phyloP scores from a whole-genome alignment of 30 jellyfish, hydroid and myxozoan species.

The Cassiopea xamachana region DNA sequence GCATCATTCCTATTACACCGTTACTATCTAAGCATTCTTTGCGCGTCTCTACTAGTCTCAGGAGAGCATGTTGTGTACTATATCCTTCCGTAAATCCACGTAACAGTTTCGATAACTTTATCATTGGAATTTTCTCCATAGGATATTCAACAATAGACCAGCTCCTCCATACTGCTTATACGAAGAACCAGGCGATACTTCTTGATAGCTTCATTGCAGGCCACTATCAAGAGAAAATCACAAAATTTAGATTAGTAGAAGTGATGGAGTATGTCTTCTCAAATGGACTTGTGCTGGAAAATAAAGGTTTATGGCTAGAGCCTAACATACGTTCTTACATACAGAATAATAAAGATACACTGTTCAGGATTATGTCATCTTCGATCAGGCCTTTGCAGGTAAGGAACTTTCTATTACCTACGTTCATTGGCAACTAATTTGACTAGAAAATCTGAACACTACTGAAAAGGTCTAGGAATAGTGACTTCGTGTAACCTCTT shows the following conservation, averaged over 20 bases:
- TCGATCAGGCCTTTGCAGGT: constrained; percentile 64
- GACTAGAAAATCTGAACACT: too few relatives aligned
- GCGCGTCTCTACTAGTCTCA: not conserved
- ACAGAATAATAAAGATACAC: constrained; percentile 60
- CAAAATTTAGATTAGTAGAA: constrained; percentile 45
- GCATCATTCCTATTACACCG: not conserved
- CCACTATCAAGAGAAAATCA: constrained; percentile 55
- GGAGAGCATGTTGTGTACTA: not conserved
- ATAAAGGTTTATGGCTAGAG: constrained; percentile 69
- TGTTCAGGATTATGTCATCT: constrained; percentile 44
- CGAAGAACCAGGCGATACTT: constrained; percentile 44
- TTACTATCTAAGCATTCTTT: not conserved
- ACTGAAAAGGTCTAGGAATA: too few relatives aligned
- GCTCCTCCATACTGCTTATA: constrained; percentile 13
- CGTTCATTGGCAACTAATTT: too few relatives aligned
- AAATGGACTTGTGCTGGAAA: constrained; percentile 62
- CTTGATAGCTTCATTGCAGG: constrained; percentile 80
- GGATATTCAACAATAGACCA: constrained; percentile 30
- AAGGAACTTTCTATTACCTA: not conserved
- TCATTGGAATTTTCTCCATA: not conserved
- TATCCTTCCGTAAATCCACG: not conserved
- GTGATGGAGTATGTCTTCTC: constrained; percentile 68
- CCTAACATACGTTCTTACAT: constrained; percentile 45
- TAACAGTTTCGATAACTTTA: not conserved
- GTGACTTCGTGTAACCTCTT: too few relatives aligned